Conservation (phyloP, 2,113 vertebrate genomes). For the Notarius lentiginosus region DNA sequence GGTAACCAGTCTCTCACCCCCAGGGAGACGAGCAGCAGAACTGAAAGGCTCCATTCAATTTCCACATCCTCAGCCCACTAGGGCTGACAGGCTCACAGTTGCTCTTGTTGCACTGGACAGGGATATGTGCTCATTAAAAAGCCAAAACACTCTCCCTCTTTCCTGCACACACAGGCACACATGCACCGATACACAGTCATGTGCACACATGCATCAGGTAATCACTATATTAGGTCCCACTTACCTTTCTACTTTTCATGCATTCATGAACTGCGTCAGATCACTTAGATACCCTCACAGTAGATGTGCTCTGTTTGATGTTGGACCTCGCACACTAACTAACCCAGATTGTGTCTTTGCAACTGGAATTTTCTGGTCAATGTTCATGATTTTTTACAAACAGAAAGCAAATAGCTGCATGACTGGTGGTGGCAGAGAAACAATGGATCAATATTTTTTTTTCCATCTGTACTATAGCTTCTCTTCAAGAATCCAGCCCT, state of each 20-base stretch:
- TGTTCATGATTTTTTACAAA: neutral
- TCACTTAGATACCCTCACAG: conserved; percentile 41
- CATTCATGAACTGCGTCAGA: conserved; percentile 44
- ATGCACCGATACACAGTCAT: conserved; percentile 62
- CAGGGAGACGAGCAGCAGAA: conserved; percentile 84
- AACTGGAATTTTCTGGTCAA: neutral
- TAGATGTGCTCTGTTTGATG: conserved; percentile 26
- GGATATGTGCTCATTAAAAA: conserved; percentile 63
- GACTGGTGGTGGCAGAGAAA: conserved; percentile 10
- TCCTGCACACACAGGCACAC: conserved; percentile 31
- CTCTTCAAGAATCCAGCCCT: conserved; percentile 24
- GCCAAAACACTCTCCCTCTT: conserved; percentile 64
- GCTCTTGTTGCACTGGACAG: conserved; percentile 61
- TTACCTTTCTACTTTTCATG: conserved; percentile 49
- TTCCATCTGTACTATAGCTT: neutral
- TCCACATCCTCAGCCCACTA: conserved; percentile 75
- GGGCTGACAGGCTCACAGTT: conserved; percentile 69
- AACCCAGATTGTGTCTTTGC: neutral
- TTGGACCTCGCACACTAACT: conserved; percentile 11
- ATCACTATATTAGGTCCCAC: conserved; percentile 64
- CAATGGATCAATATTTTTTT: conserved; percentile 38
- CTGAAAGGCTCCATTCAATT: conserved; percentile 87
- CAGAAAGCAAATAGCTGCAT: conserved; percentile 16
- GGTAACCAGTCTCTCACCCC: conserved; percentile 90
- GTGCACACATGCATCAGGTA: conserved; percentile 62